These are phyloP conservation scores for Mobula birostris DNA, from an alignment of 2,113 vertebrate genomes.

Conservation along the genomic window DNA sequence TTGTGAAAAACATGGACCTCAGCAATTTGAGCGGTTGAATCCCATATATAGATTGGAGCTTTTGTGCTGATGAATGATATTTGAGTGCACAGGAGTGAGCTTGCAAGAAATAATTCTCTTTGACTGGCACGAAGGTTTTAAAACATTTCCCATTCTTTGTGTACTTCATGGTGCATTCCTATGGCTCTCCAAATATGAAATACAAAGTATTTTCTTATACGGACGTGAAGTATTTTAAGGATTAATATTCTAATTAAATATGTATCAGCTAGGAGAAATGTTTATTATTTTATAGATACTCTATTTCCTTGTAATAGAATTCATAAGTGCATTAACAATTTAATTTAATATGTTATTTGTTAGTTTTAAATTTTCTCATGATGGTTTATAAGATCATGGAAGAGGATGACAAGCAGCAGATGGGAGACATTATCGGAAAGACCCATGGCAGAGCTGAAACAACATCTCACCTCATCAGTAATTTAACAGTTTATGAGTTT, in stretches of 20 bases:
- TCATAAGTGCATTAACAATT: background rate
- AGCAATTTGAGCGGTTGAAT: background rate
- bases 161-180: background rate
- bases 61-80: background rate
- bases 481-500: constrained; percentile 8
- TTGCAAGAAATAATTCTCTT: background rate
- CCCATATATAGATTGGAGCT: background rate
- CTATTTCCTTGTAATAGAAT: background rate
- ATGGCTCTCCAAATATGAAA: background rate
- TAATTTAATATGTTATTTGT: background rate
- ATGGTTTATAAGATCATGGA: background rate
- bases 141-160: background rate
- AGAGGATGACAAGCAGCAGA: no score
- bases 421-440: background rate
- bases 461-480: background rate
- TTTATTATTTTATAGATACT: background rate
- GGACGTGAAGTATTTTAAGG: background rate
- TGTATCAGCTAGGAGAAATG: background rate
- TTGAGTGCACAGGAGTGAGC: background rate
- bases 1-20: background rate
- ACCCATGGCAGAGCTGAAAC: background rate
- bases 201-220: background rate
- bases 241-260: background rate
- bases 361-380: background rate
- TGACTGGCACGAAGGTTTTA: background rate